phyloP scores from a whole-genome alignment of 2,113 vertebrate species.

The Pleuronectes platessa region DNA sequence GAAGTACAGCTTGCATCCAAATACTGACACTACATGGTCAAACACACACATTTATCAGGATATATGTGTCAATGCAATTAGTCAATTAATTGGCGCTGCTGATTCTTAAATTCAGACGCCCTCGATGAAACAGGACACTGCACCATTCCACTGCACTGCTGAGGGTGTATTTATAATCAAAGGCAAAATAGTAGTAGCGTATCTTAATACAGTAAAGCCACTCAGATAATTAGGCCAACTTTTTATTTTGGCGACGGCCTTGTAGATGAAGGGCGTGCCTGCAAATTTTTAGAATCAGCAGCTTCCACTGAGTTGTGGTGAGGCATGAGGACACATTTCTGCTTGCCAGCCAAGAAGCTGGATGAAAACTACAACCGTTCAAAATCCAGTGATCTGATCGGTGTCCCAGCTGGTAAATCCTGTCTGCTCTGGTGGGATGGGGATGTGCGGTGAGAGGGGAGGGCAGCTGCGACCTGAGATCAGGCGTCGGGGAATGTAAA shows the following conservation, averaged over 20 bases:
- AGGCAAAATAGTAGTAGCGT: slow-evolving; percentile 37
- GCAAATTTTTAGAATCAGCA: slow-evolving; percentile 46
- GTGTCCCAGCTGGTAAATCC: slow-evolving; percentile 39
- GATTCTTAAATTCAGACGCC: slow-evolving; percentile 43
- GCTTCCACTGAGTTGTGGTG: slow-evolving; percentile 22
- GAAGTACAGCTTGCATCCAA: not conserved
- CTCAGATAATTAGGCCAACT: slow-evolving; percentile 28
- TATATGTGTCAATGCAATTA: not conserved
- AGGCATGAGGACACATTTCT: slow-evolving; percentile 65
- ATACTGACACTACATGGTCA: not conserved
- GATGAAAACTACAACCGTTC: slow-evolving; percentile 52
- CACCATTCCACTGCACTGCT: slow-evolving; percentile 29
- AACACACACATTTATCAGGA: not conserved
- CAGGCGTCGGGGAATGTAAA: not conserved
- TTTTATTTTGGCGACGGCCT: slow-evolving; percentile 38
- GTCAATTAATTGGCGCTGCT: slow-evolving; percentile 37
- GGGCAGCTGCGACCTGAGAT: slow-evolving; percentile 15
- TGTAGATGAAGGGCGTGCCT: slow-evolving; percentile 38
- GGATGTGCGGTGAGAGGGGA: slow-evolving; percentile 26
- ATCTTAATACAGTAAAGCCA: slow-evolving; percentile 35
- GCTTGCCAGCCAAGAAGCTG: slow-evolving; percentile 35
- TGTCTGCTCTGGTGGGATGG: slow-evolving; percentile 37
- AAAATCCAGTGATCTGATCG: slow-evolving; percentile 29
- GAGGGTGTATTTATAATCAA: slow-evolving; percentile 60
- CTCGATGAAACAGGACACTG: slow-evolving; percentile 52